A percentile compares a stretch with the other conserved stretches of the same genome.
Conservation (phyloP, 1,140 invertebrate species). For the Ceratosolen fusciceps region DNA sequence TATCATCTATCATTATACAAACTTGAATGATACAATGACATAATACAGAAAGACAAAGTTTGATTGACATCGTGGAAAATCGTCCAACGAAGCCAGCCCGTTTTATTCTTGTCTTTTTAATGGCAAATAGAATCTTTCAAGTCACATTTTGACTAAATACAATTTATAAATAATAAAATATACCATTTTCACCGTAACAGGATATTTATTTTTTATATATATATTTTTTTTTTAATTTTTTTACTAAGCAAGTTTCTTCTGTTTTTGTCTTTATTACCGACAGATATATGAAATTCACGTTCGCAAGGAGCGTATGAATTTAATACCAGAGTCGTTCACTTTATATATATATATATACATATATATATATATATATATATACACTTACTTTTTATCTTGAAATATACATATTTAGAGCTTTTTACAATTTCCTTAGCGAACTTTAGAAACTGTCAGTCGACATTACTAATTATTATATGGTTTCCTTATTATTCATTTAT, state of each 20-base stretch:
- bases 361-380: no score
- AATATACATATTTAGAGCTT: constrained; percentile 57
- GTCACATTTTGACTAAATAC: constrained; percentile 54
- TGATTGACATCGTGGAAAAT: constrained; percentile 31
- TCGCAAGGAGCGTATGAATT: constrained; percentile 32
- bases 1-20: constrained; percentile 17
- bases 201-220: constrained; percentile 50
- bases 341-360: no score
- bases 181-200: constrained; percentile 57
- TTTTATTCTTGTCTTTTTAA: constrained; percentile 53
- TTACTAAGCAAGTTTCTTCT: constrained; percentile 43
- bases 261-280: constrained; percentile 46
- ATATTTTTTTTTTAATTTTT: constrained; percentile 26
- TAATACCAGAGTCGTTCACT: constrained; percentile 48
- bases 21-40: constrained; percentile 16
- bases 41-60: constrained; percentile 30
- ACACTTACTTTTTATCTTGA: constrained; percentile 51
- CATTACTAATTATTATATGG: constrained; percentile 46
- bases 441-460: constrained; percentile 56
- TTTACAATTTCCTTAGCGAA: constrained; percentile 55
- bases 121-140: constrained; percentile 58
- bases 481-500: constrained; percentile 6
- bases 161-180: constrained; percentile 63
- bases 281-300: constrained; percentile 45
- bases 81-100: constrained; percentile 54